Base-by-base conservation (phyloP, 2,888 invertebrate species). In the Villa cingulata region DNA sequence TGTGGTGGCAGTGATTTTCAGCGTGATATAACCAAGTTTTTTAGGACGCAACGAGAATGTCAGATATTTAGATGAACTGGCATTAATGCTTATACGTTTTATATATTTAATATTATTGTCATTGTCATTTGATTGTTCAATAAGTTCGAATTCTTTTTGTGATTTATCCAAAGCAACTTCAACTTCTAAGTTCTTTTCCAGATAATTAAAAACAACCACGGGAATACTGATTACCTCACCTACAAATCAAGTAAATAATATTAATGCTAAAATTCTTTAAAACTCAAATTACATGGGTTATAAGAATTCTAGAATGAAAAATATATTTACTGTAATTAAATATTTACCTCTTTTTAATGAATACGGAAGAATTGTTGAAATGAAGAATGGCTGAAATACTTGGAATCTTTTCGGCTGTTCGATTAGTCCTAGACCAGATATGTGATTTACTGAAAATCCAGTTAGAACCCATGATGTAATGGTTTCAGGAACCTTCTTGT, bases 181-280 rank as follows among this genome's bases (percentile, higher is more conserved):
- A 0, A 86, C 86, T 15, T 75, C 74, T 1, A 86, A 73, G 53
- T 87, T 81, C 50, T 80, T 79, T 15, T 81, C 78, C 70, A 89
- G 75, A 58, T 94, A 88, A 66, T 94, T 97, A 66, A 86, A 89
- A 10, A 96, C 78, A 3, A 88, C 82, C 14, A 89, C 81, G 41
- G 94, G 86, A 45, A 94, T 77, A 0, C 90, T 83, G 46, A 97
- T 76, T 10, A 86, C 82, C 73, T 98, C 98, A 20, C 92, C 94
- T 65, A 68, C 14, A 74, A 41, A 23, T 3, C 1, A 18, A 17
- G 38, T 18, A n/a, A n/a, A n/a, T n/a, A n/a, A n/a, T n/a, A n/a
- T n/a, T n/a, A n/a, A n/a, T n/a, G n/a, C n/a, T n/a, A n/a, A n/a
- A n/a, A n/a, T n/a, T n/a, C n/a, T n/a, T n/a, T n/a, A n/a, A n/a